A percentile compares a stretch with the other conserved stretches of the same genome.
Evolutionary conservation across 2,797 vertebrate species (phyloP).

Genomic region (Pseudochromis fuscus): DNA sequence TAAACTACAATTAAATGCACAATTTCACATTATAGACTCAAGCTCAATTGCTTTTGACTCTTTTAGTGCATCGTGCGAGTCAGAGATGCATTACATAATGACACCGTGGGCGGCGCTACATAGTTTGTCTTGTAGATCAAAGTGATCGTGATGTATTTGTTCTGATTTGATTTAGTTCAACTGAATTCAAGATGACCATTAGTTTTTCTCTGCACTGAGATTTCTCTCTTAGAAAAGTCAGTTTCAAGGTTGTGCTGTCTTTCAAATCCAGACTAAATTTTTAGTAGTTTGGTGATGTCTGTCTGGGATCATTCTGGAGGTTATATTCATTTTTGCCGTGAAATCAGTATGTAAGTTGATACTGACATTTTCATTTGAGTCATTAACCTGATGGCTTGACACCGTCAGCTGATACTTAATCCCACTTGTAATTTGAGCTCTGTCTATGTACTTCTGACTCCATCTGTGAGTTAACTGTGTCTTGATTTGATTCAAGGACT

Average conservation of each 20-base stretch:
- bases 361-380: neutral
- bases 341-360: no score
- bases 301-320: neutral
- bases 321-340: no score
- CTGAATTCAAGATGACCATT: neutral
- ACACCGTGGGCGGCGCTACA: slow-evolving; percentile 15
- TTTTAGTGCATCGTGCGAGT: slow-evolving; percentile 45
- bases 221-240: neutral
- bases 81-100: slow-evolving; percentile 48
- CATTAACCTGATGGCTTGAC: no score
- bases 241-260: neutral
- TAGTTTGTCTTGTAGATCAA: slow-evolving; percentile 8
- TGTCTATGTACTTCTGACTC: neutral
- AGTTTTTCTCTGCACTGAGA: neutral
- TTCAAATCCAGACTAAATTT: neutral
- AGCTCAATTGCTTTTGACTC: slow-evolving; percentile 60
- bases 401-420: no score
- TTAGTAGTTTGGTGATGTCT: neutral
- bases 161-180: neutral
- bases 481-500: neutral
- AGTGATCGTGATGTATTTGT: slow-evolving; percentile 3
- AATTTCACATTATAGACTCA: slow-evolving; percentile 64
- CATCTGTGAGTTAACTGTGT: neutral
- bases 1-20: slow-evolving; percentile 61
- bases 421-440: neutral